These are phyloP conservation scores for Matsumyia berberina DNA, from an alignment of 2,888 invertebrate genomes.

Conservation along the genomic window DNA sequence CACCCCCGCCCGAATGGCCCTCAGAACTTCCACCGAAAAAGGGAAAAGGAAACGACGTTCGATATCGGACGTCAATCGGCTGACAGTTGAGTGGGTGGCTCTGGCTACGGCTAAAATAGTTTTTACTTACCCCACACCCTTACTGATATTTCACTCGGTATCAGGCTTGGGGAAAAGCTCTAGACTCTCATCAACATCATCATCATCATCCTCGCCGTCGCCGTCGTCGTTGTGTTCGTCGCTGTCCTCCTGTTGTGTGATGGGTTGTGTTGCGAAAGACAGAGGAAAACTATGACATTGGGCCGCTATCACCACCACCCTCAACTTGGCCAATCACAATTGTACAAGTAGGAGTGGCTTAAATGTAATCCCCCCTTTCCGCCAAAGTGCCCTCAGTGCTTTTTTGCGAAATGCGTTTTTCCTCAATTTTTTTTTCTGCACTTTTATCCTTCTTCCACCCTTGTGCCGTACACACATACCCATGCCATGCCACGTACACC, in stretches of 20 bases:
- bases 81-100: conserved; percentile 53
- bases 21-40: conserved; percentile 18
- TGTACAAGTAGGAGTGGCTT: conserved; percentile 75
- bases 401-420: conserved; percentile 68
- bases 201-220: conserved; percentile 31
- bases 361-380: conserved; percentile 59
- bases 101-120: conserved; percentile 54
- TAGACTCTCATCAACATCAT: conserved; percentile 65
- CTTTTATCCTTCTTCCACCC: conserved; percentile 54
- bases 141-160: conserved; percentile 12
- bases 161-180: conserved; percentile 64
- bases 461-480: conserved; percentile 44
- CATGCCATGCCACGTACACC: conserved; percentile 38
- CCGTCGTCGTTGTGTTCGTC: conserved; percentile 18
- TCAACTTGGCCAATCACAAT: conserved; percentile 73
- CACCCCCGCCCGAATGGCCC: conserved; percentile 2
- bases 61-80: conserved; percentile 75
- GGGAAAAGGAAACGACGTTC: conserved; percentile 44
- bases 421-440: conserved; percentile 67
- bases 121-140: conserved; percentile 23
- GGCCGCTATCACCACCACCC: conserved; percentile 62
- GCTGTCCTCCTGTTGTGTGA: conserved; percentile 41
- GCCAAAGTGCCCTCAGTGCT: not conserved
- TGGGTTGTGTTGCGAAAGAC: conserved; percentile 59
- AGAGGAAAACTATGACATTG: conserved; percentile 71